These are phyloP conservation scores for Pollimyrus isidori DNA, from an alignment of 2,113 vertebrate genomes.

Conservation along the genomic window DNA sequence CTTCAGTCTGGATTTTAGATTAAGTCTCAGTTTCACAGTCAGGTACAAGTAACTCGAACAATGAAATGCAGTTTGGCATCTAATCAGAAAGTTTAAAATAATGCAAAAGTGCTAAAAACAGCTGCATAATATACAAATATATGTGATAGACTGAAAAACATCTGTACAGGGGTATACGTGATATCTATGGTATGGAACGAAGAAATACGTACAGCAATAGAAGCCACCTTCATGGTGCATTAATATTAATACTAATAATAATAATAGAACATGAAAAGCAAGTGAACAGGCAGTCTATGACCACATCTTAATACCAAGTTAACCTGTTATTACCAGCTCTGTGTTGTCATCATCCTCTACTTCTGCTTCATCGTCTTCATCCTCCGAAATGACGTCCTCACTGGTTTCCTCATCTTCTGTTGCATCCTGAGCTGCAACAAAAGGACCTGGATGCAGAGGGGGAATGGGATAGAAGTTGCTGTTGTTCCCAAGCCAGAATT, in stretches of 20 bases:
- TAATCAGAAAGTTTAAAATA: not conserved
- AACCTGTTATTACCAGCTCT: constrained; percentile 69
- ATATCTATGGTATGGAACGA: not conserved
- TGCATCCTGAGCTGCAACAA: constrained; percentile 76
- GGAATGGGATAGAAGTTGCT: not conserved
- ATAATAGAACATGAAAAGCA: not conserved
- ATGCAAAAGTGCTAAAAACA: not conserved
- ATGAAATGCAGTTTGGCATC: not conserved
- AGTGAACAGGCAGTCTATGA: not conserved
- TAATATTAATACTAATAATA: not conserved
- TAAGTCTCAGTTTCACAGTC: not conserved
- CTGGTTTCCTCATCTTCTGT: constrained; percentile 91
- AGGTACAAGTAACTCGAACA: not conserved
- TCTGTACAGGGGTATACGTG: not conserved
- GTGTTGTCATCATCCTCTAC: constrained; percentile 93
- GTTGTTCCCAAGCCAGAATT: not conserved
- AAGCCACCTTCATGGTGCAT: not conserved
- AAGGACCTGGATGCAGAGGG: constrained; percentile 40
- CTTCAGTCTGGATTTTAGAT: constrained; percentile 66
- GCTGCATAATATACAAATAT: not conserved
- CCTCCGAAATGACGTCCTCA: constrained; percentile 83
- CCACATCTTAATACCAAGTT: not conserved
- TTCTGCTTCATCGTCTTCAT: constrained; percentile 94
- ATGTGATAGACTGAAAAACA: not conserved
- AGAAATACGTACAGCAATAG: not conserved